Evolutionary conservation across 2,113 vertebrate genomes (phyloP), one percentile per base, ranked within the genome.

Genomic region (Myotis lucifugus): DNA sequence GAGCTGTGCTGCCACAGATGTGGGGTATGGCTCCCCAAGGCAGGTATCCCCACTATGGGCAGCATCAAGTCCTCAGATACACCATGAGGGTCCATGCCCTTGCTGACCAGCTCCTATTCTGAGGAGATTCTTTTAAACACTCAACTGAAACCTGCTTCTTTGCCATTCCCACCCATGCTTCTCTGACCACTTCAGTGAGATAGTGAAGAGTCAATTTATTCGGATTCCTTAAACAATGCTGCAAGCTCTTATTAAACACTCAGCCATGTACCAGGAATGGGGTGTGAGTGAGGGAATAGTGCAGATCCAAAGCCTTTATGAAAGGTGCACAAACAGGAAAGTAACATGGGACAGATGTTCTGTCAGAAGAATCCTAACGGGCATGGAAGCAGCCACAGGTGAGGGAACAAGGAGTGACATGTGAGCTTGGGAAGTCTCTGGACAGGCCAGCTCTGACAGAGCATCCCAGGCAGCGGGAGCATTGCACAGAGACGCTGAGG

Each of bases 401-500:
- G 21, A 88, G 27, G 59, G 4, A 9, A 19, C 59, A 64, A 37
- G 4, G 4, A 48, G 23, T 6, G 14, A 13, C 27, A n/a, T 4
- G 6, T n/a, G 73, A 83, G 15, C 54, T 59, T 74, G 42, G 23
- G 13, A 42, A 50, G 2, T 73, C 73, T 50, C 83, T 29, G 37
- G 21, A 79, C 17, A 50, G 54, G 40, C 18, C 59, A 42, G 32
- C 56, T 83, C n/a, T 34, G 59, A 48, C 76, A 83, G 21, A 34
- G 32, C 23, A 29, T 10, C 54, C 18, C 8, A 59, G 21, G 40
- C 50, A 90, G 56, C 69, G 23, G 19, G 3, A 56, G 18, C 14
- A 6, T 0, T 4, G 34, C 23, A 40, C 50, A 46, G 0, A 12
- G 7, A 54, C 4, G 2, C 4, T 8, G 0, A 3, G 27, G 59